Evolutionary conservation across 64 coral and sea anemone genomes (phyloP).

Genomic region (Montipora foliosa): DNA sequence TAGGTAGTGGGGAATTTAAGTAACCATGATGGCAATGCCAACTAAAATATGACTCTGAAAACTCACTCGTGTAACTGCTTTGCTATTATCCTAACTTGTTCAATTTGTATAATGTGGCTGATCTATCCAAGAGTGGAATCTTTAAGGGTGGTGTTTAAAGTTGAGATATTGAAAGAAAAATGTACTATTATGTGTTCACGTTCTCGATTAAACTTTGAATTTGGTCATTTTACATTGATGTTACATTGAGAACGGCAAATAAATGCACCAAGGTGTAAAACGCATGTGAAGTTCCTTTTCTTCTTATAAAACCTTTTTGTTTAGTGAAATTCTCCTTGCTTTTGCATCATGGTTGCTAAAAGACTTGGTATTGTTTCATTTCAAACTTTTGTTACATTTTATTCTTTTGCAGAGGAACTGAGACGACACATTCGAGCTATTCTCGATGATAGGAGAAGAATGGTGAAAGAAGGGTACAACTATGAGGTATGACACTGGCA

Average conservation of each 20-base stretch:
- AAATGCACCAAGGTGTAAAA: background rate
- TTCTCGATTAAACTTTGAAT: too few relatives aligned
- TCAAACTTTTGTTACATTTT: background rate
- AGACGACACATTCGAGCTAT: constrained; percentile 45
- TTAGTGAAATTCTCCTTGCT: background rate
- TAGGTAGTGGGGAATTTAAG: constrained; percentile 14
- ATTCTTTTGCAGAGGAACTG: constrained; percentile 33
- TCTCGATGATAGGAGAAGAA: constrained; percentile 52
- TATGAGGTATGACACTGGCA: constrained; percentile 37
- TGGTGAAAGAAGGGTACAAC: constrained; percentile 59
- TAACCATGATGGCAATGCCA: constrained; percentile 11
- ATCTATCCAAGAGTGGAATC: background rate
- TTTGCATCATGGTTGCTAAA: background rate
- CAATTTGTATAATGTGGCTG: background rate
- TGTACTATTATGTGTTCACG: too few relatives aligned
- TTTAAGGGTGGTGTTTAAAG: background rate
- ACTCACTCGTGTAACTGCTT: constrained; percentile 15
- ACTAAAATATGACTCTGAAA: background rate
- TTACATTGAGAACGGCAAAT: background rate
- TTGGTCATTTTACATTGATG: background rate
- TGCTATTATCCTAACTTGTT: constrained; percentile 3
- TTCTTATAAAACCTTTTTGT: constrained; percentile 2
- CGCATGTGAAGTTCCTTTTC: background rate
- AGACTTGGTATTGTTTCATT: constrained; percentile 4
- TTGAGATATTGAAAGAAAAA: constrained; percentile 1